These are phyloP conservation scores for Furcifer pardalis DNA, from an alignment of 2,797 vertebrate genomes.

Conservation along the genomic window DNA sequence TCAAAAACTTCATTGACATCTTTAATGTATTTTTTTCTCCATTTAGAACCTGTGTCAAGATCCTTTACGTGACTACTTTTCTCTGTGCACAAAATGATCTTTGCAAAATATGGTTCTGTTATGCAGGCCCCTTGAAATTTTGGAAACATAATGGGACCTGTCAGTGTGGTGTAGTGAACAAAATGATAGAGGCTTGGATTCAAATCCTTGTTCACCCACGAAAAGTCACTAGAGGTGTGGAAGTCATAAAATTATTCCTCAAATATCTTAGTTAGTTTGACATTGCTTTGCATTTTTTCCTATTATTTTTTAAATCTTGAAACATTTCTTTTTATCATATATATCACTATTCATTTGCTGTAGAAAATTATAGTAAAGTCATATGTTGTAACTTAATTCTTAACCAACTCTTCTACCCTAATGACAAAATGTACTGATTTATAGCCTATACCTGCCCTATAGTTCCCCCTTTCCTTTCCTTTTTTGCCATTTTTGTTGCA, in stretches of 20 bases:
- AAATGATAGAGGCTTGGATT: no score
- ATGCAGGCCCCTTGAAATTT: neutral
- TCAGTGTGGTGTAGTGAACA: no score
- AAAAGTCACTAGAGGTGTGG: no score
- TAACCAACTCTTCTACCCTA: constrained; percentile 5
- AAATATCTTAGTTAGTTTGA: no score
- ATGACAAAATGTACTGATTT: constrained; percentile 12
- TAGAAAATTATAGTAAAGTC: neutral
- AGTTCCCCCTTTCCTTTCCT: constrained; percentile 11
- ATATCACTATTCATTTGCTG: neutral
- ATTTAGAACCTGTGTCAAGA: neutral
- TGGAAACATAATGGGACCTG: neutral
- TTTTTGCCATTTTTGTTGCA: neutral
- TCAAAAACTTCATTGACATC: neutral
- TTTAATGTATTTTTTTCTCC: neutral
- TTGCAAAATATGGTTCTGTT: neutral
- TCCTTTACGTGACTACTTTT: neutral
- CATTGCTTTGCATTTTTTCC: neutral
- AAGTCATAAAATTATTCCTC: no score
- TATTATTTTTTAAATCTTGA: neutral
- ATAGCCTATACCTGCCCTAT: neutral
- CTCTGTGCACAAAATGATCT: neutral
- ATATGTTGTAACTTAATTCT: constrained; percentile 6
- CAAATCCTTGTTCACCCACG: no score
- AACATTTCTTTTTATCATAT: neutral